Evolutionary conservation across 1,140 invertebrate species (phyloP), one percentile per base, ranked within the genome.

Genomic region (Diorhabda sublineata): DNA sequence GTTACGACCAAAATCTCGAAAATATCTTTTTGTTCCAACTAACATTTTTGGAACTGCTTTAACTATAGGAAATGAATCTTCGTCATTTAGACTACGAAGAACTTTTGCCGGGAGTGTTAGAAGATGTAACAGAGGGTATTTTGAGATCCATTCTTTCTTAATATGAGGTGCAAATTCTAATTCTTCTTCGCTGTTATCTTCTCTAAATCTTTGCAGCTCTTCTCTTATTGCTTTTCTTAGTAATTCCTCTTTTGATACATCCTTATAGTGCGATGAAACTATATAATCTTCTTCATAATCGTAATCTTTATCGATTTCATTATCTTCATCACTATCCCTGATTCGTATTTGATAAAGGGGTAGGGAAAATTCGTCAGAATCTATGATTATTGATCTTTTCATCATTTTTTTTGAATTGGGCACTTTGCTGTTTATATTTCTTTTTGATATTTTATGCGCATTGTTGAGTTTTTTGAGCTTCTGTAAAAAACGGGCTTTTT

Each of bases 1-100:
- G 45, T 76, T 73, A 58, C 69, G 70, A 8, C 71, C 70, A 62
- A 76, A 73, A 45, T 74, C 73, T 58, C 63, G 69, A 41, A 76
- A 73, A 66, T 70, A 73, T 58, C 57, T 64, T 57, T 74, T 76
- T 8, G 74, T 67, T 6, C 62, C 68, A 6, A 68, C 59, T 2
- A 76, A 56, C 45, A 76, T 26, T 61, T 71, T 73, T 2, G 75
- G 73, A 26, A 74, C 63, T 47, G 71, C 26, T 11, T 66, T 69
- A 26, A 76, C 47, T 3, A 75, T 66, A 26, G 74, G 74, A 45
- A 47, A 59, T 2, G 59, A 52, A 67, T 52, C 43, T 70, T 71
- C 5, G 64, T 69, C 8, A 74, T 42, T 66, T 7, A 76, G 70
- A 64, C 73, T 43, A 56, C 63, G n/a, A 75, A 44, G 47, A 72